Evolutionary conservation across 2,113 vertebrate genomes (phyloP), one percentile per base, ranked within the genome.

Genomic region (Rattus rattus): DNA sequence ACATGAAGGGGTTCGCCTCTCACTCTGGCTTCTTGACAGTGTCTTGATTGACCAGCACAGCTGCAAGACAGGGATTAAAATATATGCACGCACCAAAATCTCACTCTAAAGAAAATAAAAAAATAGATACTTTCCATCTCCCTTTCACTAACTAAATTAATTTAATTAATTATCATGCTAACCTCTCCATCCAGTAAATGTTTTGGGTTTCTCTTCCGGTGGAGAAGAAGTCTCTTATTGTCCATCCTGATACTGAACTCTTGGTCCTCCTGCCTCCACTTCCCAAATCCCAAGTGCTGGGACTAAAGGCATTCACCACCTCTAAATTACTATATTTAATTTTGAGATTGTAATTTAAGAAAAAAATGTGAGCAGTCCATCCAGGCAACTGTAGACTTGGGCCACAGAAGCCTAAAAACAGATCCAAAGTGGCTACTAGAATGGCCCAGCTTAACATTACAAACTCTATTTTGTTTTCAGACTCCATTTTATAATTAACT

Each of bases 1-100:
- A 98, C 94, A 97, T 76, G 95, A 97, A 97, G 97, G 98, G 96
- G 94, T 79, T 98, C 97, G 87, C 95, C 54, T 73, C 97, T 92
- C 97, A 98, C 0, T 36, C 97, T 69, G 98, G 94, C 65, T 98
- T 97, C 65, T 97, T 97, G 73, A 96, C 93, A 90, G 77, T 76
- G 43, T 98, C 95, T 95, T 95, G 85, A 96, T 96, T 97, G 13
- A 96, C 97, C 2, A 95, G 94, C 8, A 69, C 87, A 91, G 94
- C 98, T 99, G 95, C 13, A 98, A 98, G 96, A 97, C 52, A 98
- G 94, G 95, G 92, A 72, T 30, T 0, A 94, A 94, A 70, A 93
- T 33, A n/a, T 94, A 85, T 92, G 84, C 1, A 72, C 24, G 43
- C 59, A 84, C 30, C 14, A 81, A 93, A 94, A 47, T 76, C 92